Evolutionary conservation across 2,888 invertebrate species (phyloP), one percentile per base, ranked within the genome.

Genomic region (Metopia argyrocephala): DNA sequence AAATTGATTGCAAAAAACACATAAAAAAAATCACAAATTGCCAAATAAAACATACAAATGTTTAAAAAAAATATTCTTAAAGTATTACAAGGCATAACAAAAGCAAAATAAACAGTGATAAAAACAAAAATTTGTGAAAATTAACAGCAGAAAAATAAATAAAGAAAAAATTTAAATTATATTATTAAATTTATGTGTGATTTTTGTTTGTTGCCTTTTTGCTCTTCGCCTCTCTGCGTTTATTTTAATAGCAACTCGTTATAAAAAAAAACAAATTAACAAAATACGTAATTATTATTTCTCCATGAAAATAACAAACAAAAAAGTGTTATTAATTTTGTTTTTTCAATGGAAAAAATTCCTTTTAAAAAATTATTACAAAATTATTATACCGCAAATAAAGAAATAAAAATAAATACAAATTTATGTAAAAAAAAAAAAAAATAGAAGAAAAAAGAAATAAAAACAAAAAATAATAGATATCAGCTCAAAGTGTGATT

Each of bases 61-160:
- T 31, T 15, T 2, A 50, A 18, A 28, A 57, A 78, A 54, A 66
- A 68, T 71, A 78, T 78, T 78, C 76, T 78, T 78, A 31, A 65
- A 52, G 76, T 52, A 65, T 78, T 71, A 78, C 76, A 70, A 64
- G 45, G 31, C 59, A 3, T 56, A 12, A 73, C 7, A 15, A 3
- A 56, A 27, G 18, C 9, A 18, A 7, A 56, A 56, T 5, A 56
- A 56, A 56, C 5, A 25, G 20, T 48, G 25, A 56, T 18, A 56
- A 56, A 56, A 25, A 25, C 7, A 1, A n/a, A n/a, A n/a, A n/a
- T n/a, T n/a, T n/a, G n/a, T n/a, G n/a, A 56, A 27, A 27, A 38
- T 38, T 31, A 31, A 3, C 31, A 31, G 15, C 12, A 2, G 15
- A 12, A 38, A 2, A 38, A 12, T 27, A 46, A 46, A 56, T 27